Percentiles rank a stretch among this genome's conserved stretches.
Conservation (phyloP, 2,888 invertebrate species). For the Agrochola circellaris region DNA sequence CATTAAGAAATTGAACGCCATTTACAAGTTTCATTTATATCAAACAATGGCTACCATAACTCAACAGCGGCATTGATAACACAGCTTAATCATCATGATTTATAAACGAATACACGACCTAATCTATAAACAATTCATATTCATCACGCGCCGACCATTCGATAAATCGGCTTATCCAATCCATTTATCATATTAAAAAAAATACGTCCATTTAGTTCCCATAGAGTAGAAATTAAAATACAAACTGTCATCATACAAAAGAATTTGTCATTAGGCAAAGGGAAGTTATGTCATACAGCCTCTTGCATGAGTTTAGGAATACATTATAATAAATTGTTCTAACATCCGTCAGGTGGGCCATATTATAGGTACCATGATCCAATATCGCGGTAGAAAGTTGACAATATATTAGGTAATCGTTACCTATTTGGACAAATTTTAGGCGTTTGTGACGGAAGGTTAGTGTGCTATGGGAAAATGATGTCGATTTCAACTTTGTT, state of each 20-base stretch:
- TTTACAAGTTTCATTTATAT: not conserved
- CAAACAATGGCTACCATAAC: conserved; percentile 23
- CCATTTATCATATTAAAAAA: conserved; percentile 27
- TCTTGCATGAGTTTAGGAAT: conserved; percentile 54
- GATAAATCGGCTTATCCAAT: conserved; percentile 30
- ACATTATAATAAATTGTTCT: conserved; percentile 57
- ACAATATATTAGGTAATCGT: conserved; percentile 55
- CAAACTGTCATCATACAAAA: conserved; percentile 33
- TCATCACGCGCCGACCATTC: conserved; percentile 6
- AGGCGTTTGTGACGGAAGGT: conserved; percentile 42
- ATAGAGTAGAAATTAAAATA: conserved; percentile 35
- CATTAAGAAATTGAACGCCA: not conserved
- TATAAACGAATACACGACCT: conserved; percentile 16
- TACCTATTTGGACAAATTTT: conserved; percentile 47
- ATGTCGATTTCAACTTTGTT: conserved; percentile 15
- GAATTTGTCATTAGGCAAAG: conserved; percentile 48
- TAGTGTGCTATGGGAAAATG: conserved; percentile 44
- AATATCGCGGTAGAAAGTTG: conserved; percentile 60
- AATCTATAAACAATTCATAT: conserved; percentile 44
- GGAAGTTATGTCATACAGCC: conserved; percentile 51
- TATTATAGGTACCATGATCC: not conserved
- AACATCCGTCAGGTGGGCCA: conserved; percentile 17
- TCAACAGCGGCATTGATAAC: conserved; percentile 24
- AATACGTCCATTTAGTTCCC: conserved; percentile 15
- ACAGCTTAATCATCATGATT: conserved; percentile 32